phyloP scores from a whole-genome alignment of 2,888 invertebrate genomes.

The Mimachlamys varia region DNA sequence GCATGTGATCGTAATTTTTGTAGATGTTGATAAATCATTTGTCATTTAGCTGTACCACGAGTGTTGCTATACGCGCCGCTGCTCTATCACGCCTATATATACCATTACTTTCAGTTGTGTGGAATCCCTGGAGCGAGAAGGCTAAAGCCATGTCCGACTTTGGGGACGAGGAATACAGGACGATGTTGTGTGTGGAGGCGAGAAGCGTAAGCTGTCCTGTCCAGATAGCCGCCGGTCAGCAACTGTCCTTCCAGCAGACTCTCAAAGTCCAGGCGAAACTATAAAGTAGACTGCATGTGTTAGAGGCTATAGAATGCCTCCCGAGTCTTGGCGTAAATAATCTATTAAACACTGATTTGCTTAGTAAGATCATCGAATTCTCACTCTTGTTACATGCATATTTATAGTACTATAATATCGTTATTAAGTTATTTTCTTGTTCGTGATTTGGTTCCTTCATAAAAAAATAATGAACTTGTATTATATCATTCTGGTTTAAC shows the following conservation, averaged over 20 bases:
- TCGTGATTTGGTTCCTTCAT: too few relatives aligned
- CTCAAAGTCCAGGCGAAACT: constrained; percentile 49
- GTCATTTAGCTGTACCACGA: too few relatives aligned
- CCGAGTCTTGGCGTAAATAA: neutral
- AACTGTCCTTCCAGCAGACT: constrained; percentile 63
- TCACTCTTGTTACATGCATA: too few relatives aligned
- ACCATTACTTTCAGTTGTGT: constrained; percentile 86
- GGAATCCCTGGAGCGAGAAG: constrained; percentile 98
- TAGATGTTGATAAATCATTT: too few relatives aligned
- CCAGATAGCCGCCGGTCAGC: constrained; percentile 56
- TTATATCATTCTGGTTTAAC: neutral
- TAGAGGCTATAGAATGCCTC: neutral
- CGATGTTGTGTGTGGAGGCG: constrained; percentile 98
- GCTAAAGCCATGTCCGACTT: constrained; percentile 96
- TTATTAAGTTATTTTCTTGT: too few relatives aligned
- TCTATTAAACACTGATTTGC: too few relatives aligned
- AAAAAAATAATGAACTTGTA: neutral
- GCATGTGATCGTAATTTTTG: too few relatives aligned
- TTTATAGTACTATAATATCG: too few relatives aligned
- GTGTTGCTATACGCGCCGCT: too few relatives aligned
- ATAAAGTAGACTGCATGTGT: neutral
- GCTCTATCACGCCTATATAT: too few relatives aligned
- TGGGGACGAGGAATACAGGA: constrained; percentile 97
- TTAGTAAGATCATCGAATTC: too few relatives aligned
- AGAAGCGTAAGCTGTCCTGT: constrained; percentile 82